phyloP scores from a whole-genome alignment of 2,888 invertebrate species.

The Pseudoips prasinana region DNA sequence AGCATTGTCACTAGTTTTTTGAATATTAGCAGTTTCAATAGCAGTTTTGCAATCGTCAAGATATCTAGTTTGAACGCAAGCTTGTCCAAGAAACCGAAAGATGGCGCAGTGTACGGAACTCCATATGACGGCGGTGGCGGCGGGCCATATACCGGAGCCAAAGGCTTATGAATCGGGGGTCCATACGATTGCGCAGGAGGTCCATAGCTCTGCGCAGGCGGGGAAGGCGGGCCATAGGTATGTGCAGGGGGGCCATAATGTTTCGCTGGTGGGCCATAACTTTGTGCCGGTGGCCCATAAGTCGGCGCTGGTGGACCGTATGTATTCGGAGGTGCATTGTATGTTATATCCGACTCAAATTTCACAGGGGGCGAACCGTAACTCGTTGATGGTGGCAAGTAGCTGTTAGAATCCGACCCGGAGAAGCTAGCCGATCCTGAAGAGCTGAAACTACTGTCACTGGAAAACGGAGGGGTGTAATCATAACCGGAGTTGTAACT shows the following conservation, averaged over 20 bases:
- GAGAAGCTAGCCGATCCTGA: constrained; percentile 48
- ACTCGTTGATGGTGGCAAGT: constrained; percentile 52
- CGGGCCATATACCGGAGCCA: constrained; percentile 62
- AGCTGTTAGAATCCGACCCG: constrained; percentile 46
- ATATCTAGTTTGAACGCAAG: constrained; percentile 87
- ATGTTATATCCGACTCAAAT: constrained; percentile 43
- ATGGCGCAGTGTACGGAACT: constrained; percentile 80
- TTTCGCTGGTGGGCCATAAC: constrained; percentile 59
- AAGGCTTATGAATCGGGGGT: constrained; percentile 55
- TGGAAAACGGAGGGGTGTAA: constrained; percentile 64
- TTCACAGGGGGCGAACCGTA: constrained; percentile 65
- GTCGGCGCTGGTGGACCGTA: constrained; percentile 51
- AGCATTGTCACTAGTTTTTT: constrained; percentile 92
- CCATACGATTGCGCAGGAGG: constrained; percentile 69
- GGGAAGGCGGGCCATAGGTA: constrained; percentile 48
- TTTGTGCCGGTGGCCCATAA: constrained; percentile 41
- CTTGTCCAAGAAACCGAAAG: constrained; percentile 83
- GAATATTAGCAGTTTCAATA: constrained; percentile 89
- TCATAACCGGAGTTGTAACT: constrained; percentile 68
- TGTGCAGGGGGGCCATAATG: constrained; percentile 58
- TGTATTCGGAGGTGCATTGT: constrained; percentile 48
- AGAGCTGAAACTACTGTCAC: constrained; percentile 55
- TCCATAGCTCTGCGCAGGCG: constrained; percentile 58
- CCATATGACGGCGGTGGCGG: constrained; percentile 74
- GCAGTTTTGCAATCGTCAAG: constrained; percentile 87